Conservation (phyloP, 2,888 invertebrate genomes). For the Heteromurus nitidus region DNA sequence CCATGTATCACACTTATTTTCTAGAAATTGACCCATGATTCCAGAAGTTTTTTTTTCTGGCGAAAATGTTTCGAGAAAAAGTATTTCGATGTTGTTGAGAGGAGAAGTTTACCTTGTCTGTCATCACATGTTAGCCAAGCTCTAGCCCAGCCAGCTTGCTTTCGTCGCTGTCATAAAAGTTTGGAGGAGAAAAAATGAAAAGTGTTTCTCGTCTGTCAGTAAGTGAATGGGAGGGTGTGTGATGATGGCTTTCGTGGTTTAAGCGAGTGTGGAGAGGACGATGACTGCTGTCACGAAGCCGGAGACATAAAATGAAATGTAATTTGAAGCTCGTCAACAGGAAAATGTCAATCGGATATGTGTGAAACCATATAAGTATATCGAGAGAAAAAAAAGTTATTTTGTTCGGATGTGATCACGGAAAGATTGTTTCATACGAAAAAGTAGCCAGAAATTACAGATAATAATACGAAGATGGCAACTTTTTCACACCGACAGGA, state of each 20-base stretch:
- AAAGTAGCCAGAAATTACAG: too few relatives aligned
- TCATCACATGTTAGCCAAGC: slow-evolving; percentile 49
- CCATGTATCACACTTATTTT: too few relatives aligned
- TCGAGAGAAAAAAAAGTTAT: too few relatives aligned
- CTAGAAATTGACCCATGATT: too few relatives aligned
- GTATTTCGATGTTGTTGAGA: too few relatives aligned
- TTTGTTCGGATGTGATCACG: slow-evolving; percentile 29
- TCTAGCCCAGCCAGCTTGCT: too few relatives aligned
- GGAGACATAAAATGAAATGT: slow-evolving; percentile 63
- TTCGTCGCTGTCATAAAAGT: slow-evolving; percentile 40
- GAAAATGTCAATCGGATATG: slow-evolving; percentile 60
- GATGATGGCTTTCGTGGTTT: slow-evolving; percentile 10
- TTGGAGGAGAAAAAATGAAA: not conserved
- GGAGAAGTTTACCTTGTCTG: slow-evolving; percentile 57
- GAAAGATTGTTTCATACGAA: slow-evolving; percentile 38
- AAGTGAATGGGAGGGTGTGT: not conserved
- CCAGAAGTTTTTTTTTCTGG: too few relatives aligned
- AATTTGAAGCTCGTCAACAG: slow-evolving; percentile 58
- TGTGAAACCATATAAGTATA: slow-evolving; percentile 55
- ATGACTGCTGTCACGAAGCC: slow-evolving; percentile 55
- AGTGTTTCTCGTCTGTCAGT: not conserved
- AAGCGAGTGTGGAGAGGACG: slow-evolving; percentile 23
- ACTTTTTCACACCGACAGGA: not conserved
- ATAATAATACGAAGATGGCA: too few relatives aligned
- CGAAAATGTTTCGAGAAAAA: slow-evolving; percentile 20